Conservation (phyloP, 2,888 invertebrate genomes). For the Pachymerium ferrugineum region DNA sequence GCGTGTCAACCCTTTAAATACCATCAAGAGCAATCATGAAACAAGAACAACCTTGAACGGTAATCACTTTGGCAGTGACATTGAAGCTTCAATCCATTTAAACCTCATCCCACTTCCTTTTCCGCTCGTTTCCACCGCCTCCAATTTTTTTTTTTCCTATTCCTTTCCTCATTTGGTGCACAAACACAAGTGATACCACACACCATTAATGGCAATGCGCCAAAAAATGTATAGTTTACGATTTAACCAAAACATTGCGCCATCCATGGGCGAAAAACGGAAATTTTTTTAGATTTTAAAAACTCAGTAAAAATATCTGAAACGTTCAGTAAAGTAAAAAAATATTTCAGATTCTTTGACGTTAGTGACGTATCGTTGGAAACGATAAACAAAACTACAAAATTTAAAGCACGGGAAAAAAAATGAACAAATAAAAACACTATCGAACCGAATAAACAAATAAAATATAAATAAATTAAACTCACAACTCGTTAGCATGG, state of each 20-base stretch:
- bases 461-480: background rate
- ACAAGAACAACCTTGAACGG: slow-evolving; percentile 17
- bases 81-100: slow-evolving; percentile 22
- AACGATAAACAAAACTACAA: too few species aligned
- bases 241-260: background rate
- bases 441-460: background rate
- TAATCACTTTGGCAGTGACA: slow-evolving; percentile 27
- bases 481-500: background rate
- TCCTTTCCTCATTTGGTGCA: slow-evolving; percentile 22
- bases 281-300: too few species aligned
- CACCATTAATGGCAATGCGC: background rate
- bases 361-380: too few species aligned
- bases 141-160: background rate
- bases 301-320: too few species aligned
- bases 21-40: slow-evolving; percentile 17
- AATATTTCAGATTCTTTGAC: too few species aligned
- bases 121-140: slow-evolving; percentile 2
- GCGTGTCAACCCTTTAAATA: too few species aligned
- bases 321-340: too few species aligned
- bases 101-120: slow-evolving; percentile 24
- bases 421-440: too few species aligned
- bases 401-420: too few species aligned
- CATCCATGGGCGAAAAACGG: background rate
- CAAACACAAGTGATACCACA: background rate
- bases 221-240: background rate